Base-by-base conservation (phyloP, 2,797 vertebrate species). In the Setipinna tenuifilis region DNA sequence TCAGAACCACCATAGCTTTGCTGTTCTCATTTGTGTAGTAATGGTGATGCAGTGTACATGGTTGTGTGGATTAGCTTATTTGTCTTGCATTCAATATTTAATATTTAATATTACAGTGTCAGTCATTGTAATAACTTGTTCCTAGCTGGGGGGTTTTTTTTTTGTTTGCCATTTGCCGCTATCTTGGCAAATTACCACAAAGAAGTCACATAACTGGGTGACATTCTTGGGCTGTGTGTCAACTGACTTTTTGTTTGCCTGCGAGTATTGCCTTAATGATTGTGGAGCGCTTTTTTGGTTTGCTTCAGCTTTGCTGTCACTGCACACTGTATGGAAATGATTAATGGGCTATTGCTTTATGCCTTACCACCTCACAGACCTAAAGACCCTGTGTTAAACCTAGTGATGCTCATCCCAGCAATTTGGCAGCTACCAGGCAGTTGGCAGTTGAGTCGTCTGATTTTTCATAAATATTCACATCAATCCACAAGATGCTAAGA, bases 261-360 rank as follows among this genome's bases (percentile, higher is more conserved):
- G 59, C 7, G 35, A 78, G 1, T 78, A 21, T 78, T 78, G 71
- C 71, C 71, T 78, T 78, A 78, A 78, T 78, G 41, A 19, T 35
- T 41, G 31, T 78, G 19, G 17, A 41, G 17, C 31, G 71, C 68
- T 78, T 21, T 78, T 78, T 78, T 78, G 71, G 35, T 31, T 44
- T 41, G 58, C 58, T 59, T 59, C 58, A 75, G 35, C 31, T 35
- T 35, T 6, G 3, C 11, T n/a, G 19, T 78, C 61, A 65, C 23
- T 21, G 68, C 68, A 75, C 28, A 78, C 5, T 19, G 71, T 44
- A 75, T 75, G 16, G 28, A 71, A 71, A 31, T 2, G 11, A 3
- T 62, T n/a, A 41, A 16, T 41, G 41, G 17, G 28, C 28, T 75
- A 9, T 10, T 54, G 50, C 7, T 54, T 35, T 78, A 78, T 78